A percentile compares a stretch with the other conserved stretches of the same genome.
Conservation (phyloP, 2,113 vertebrate genomes). For the Channa argus region DNA sequence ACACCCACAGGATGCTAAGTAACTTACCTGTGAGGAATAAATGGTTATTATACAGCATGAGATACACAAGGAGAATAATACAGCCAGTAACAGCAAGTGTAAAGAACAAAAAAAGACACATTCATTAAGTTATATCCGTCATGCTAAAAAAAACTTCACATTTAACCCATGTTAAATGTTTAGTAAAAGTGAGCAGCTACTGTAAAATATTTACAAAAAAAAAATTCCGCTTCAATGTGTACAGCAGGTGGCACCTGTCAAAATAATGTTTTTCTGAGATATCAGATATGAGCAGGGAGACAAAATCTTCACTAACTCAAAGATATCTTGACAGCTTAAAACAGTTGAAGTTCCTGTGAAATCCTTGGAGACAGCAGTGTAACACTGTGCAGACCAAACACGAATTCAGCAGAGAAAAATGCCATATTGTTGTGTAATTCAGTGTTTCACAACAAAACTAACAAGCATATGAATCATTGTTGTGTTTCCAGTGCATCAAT, state of each 20-base stretch:
- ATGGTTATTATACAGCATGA: not conserved
- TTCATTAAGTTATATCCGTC: too few relatives aligned
- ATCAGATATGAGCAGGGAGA: too few relatives aligned
- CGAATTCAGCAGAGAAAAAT: not conserved
- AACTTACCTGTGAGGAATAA: slow-evolving; percentile 60
- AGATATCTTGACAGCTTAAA: not conserved
- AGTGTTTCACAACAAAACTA: not conserved
- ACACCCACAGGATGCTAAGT: slow-evolving; percentile 67
- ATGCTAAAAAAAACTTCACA: too few relatives aligned
- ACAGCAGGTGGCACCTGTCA: too few relatives aligned
- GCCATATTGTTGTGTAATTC: not conserved
- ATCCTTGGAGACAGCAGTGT: not conserved
- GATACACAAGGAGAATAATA: too few relatives aligned
- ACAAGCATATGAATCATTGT: slow-evolving; percentile 1
- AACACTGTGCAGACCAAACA: not conserved
- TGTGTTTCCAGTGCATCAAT: slow-evolving; percentile 11
- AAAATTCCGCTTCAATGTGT: too few relatives aligned
- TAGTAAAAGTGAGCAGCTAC: too few relatives aligned
- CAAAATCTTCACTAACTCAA: not conserved
- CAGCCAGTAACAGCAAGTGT: too few relatives aligned
- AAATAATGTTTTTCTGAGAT: too few relatives aligned
- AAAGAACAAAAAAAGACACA: too few relatives aligned
- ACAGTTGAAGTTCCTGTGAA: not conserved
- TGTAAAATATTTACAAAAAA: too few relatives aligned
- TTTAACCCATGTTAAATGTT: too few relatives aligned